Base-by-base conservation (phyloP, 2,113 vertebrate species). In the Chaetops frenatus region DNA sequence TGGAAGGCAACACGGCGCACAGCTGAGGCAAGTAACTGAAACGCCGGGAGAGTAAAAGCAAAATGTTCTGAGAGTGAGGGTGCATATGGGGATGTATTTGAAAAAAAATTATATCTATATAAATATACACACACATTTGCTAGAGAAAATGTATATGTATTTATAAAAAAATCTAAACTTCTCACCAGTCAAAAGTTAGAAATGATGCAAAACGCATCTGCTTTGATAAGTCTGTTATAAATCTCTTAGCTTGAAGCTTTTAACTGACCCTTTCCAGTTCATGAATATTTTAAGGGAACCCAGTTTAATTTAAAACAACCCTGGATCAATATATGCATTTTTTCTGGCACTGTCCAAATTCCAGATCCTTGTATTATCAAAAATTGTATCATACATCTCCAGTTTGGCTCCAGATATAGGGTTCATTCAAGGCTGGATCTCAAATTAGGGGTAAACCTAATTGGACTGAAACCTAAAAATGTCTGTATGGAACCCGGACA, bases 1-100 rank as follows among this genome's bases (percentile, higher is more conserved):
- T 95, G 97, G 97, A 97, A 98, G 97, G 95, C 95, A 97, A 96
- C 96, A 83, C 47, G 16, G 96, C 7, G 92, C 97, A 97, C 97
- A 97, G 97, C 96, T 98, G 97, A 98, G 97, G 97, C 88, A 91
- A 96, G 93, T 87, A 62, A 60, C 93, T 94, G 93, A 96, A 96
- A 94, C 19, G 77, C 86, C 94, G 87, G 95, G 93, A 96, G 95
- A 96, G 91, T 90, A 92, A 95, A 90, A 83, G 72, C 88, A 95
- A 95, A 95, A 96, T 97, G 95, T 96, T 96, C 96, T 86, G 94
- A 96, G 94, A 96, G 61, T 88, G 95, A 97, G 95, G 92, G 91
- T 96, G 91, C 96, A 97, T 97, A 97, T 97, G 96, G 96, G 96
- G 94, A 96, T 95, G 95, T 88, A 97, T 95, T 95, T 90, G 94